phyloP scores from a whole-genome alignment of 92 coral and sea anemone species.

The Epizoanthus stellaris region DNA sequence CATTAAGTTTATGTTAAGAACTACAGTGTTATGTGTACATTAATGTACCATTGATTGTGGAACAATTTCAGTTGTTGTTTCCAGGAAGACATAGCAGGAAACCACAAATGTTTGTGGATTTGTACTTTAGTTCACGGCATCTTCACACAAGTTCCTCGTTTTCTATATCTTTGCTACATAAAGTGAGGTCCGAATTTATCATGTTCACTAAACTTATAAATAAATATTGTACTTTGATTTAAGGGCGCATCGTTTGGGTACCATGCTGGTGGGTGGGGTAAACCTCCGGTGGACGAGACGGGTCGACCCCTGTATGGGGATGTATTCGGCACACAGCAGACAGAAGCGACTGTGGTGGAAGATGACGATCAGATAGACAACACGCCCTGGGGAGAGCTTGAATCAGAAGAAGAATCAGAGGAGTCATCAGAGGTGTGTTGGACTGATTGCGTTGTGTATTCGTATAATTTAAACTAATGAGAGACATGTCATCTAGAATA shows the following conservation, averaged over 20 bases:
- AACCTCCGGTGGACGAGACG: constrained; percentile 98
- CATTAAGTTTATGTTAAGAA: no score
- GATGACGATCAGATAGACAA: constrained; percentile 92
- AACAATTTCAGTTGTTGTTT: no score
- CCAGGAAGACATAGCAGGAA: no score
- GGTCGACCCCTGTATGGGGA: constrained; percentile 98
- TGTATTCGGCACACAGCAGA: constrained; percentile 88
- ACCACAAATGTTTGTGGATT: no score
- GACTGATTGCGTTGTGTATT: neutral
- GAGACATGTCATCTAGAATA: no score
- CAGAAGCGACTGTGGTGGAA: constrained; percentile 72
- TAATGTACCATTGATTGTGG: no score
- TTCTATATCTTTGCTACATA: neutral
- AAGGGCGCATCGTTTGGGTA: constrained; percentile 99
- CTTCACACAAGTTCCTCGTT: neutral
- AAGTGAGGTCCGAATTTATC: neutral
- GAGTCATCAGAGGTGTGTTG: constrained; percentile 89
- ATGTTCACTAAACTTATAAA: neutral
- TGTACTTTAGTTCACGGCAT: no score
- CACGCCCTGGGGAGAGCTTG: constrained; percentile 97
- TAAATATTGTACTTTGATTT: neutral
- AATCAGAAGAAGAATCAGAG: constrained; percentile 92
- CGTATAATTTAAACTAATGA: no score
- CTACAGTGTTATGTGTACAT: no score
- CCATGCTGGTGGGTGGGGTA: constrained; percentile 99